phyloP scores from a whole-genome alignment of 2,113 vertebrate species.

The Neopipo cinnamomea region DNA sequence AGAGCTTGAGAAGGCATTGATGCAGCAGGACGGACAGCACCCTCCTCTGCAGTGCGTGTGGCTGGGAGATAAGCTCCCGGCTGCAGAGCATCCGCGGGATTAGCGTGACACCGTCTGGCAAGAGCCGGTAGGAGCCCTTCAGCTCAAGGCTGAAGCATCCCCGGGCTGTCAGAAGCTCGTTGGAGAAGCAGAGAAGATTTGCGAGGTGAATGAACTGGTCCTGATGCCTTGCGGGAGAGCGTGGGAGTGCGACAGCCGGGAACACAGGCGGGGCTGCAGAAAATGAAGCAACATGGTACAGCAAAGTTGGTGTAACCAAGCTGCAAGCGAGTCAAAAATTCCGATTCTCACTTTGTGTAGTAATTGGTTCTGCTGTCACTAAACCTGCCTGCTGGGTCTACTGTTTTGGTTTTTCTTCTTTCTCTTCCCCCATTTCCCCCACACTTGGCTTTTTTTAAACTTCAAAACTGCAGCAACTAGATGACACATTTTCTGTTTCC shows the following conservation, averaged over 20 bases:
- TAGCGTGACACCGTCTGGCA: slow-evolving; percentile 54
- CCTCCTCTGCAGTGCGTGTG: background rate
- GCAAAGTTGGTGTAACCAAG: background rate
- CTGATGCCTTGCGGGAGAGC: background rate
- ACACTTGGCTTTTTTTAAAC: background rate
- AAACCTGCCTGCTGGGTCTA: background rate
- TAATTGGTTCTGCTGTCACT: background rate
- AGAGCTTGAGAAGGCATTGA: background rate
- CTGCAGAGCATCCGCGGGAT: background rate
- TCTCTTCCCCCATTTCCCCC: background rate
- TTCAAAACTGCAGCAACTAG: background rate
- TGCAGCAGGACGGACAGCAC: background rate
- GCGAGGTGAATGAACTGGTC: background rate
- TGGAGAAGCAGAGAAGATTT: background rate
- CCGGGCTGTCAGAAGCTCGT: background rate
- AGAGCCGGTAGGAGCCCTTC: background rate
- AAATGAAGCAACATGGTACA: background rate
- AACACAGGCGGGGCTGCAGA: background rate
- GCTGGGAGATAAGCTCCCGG: rapidly evolving
- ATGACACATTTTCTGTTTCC: background rate
- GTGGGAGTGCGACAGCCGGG: background rate
- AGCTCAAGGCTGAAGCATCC: background rate
- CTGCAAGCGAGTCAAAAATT: background rate
- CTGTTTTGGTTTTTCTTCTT: background rate
- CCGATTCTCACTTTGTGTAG: background rate